These are phyloP conservation scores for Nomada fabriciana DNA, from an alignment of 2,888 invertebrate genomes.

Conservation along the genomic window DNA sequence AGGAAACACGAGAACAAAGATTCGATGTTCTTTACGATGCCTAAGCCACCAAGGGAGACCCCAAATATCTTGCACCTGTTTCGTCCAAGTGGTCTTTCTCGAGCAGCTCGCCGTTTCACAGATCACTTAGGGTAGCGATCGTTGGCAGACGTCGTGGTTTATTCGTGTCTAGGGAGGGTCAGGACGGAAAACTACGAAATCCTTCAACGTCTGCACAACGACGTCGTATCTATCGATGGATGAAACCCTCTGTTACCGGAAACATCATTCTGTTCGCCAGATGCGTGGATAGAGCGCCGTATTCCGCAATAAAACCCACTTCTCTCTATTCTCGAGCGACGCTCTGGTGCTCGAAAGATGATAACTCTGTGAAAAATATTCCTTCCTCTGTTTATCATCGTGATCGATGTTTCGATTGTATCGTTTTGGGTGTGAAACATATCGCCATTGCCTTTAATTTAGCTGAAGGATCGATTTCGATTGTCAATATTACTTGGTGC, in stretches of 20 bases:
- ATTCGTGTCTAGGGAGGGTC: background rate
- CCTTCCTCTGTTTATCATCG: conserved; percentile 14
- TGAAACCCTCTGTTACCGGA: background rate
- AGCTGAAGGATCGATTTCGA: background rate
- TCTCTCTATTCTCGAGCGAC: background rate
- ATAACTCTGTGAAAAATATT: conserved; percentile 22
- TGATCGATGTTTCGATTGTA: conserved; percentile 12
- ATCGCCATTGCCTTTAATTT: background rate
- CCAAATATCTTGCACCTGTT: conserved; percentile 23
- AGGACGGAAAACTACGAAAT: conserved; percentile 22
- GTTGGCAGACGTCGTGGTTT: conserved; percentile 15
- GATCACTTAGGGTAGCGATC: conserved; percentile 13
- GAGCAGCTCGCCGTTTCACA: conserved; percentile 5
- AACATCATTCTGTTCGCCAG: background rate
- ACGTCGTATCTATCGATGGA: conserved; percentile 25
- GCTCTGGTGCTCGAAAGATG: background rate
- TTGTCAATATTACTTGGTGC: background rate
- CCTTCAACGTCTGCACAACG: conserved; percentile 17
- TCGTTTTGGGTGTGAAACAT: background rate
- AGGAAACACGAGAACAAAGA: background rate
- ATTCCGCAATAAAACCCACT: conserved; percentile 22
- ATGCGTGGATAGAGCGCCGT: conserved; percentile 3
- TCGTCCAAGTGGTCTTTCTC: conserved; percentile 1
- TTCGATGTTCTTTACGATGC: background rate
- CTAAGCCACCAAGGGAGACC: background rate